These are phyloP conservation scores for Diadegma fenestrale DNA, from an alignment of 2,888 invertebrate genomes.

Conservation along the genomic window DNA sequence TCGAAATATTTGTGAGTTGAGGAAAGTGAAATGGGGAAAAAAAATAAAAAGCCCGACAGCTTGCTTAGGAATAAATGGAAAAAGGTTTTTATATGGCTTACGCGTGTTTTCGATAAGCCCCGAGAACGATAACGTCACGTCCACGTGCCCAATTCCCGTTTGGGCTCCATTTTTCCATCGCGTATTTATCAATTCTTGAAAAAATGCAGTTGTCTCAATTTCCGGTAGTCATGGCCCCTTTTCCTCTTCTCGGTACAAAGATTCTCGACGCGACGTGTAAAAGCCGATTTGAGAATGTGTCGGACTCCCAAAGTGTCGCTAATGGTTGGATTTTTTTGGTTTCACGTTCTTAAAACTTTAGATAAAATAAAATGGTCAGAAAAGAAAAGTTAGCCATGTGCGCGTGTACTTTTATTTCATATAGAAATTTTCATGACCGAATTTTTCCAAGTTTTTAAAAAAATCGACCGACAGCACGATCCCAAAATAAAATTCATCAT, in stretches of 20 bases:
- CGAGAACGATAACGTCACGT: conserved; percentile 47
- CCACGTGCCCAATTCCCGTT: conserved; percentile 45
- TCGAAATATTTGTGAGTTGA: conserved; percentile 1
- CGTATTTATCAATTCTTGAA: conserved; percentile 28
- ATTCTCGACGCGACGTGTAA: conserved; percentile 59
- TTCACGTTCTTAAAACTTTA: conserved; percentile 55
- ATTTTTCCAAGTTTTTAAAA: not conserved
- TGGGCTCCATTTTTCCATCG: conserved; percentile 10
- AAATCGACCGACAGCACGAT: conserved; percentile 33
- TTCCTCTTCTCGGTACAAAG: conserved; percentile 46
- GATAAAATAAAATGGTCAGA: conserved; percentile 69
- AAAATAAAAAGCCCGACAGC: conserved; percentile 43
- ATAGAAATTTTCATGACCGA: not conserved
- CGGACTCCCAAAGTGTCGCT: conserved; percentile 73
- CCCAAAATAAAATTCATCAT: conserved; percentile 22
- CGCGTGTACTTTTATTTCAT: too few species aligned
- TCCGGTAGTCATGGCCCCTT: conserved; percentile 70
- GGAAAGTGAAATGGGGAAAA: not conserved
- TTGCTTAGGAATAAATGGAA: conserved; percentile 23
- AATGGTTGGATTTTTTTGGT: conserved; percentile 68
- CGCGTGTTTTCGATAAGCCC: conserved; percentile 46
- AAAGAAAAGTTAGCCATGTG: not conserved
- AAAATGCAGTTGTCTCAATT: conserved; percentile 67
- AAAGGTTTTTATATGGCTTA: conserved; percentile 39
- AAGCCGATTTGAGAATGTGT: conserved; percentile 74